These are phyloP conservation scores for Etheostoma perlongum DNA, from an alignment of 2,797 vertebrate genomes.

Conservation along the genomic window DNA sequence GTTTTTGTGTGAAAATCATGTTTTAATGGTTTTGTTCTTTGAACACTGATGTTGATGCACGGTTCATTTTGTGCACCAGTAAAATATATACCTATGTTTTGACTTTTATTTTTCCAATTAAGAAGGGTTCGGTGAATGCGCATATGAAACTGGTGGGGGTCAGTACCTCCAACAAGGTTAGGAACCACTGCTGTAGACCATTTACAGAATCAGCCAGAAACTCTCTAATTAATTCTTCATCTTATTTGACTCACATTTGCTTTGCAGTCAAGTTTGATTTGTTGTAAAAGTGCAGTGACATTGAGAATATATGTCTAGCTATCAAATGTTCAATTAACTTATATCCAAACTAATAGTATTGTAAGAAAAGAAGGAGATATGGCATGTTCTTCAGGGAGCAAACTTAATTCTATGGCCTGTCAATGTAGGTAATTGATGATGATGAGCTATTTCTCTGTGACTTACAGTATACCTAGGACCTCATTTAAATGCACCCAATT, in stretches of 20 bases:
- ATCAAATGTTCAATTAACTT: conserved; percentile 18
- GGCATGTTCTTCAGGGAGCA: conserved; percentile 29
- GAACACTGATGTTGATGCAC: too few relatives aligned
- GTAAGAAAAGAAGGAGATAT: conserved; percentile 34
- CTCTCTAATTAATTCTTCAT: conserved; percentile 35
- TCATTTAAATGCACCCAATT: conserved; percentile 39
- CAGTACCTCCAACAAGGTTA: too few relatives aligned
- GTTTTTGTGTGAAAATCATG: too few relatives aligned
- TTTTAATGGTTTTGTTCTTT: too few relatives aligned
- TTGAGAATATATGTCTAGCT: conserved; percentile 21
- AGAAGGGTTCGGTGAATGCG: too few relatives aligned
- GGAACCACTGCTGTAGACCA: conserved; percentile 18
- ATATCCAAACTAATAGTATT: conserved; percentile 42
- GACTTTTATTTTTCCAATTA: too few relatives aligned
- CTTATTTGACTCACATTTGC: conserved; percentile 22
- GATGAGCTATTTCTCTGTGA: conserved; percentile 38
- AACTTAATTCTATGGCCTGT: conserved; percentile 35
- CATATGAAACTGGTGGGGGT: too few relatives aligned
- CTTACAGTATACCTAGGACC: conserved; percentile 2
- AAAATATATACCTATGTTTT: too few relatives aligned
- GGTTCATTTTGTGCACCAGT: too few relatives aligned
- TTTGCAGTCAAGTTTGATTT: conserved; percentile 39
- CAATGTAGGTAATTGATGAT: conserved; percentile 44
- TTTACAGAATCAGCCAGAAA: conserved; percentile 23
- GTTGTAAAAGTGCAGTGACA: conserved; percentile 13